Conservation (phyloP, 2,113 vertebrate species). For the Poeciliopsis prolifica region DNA sequence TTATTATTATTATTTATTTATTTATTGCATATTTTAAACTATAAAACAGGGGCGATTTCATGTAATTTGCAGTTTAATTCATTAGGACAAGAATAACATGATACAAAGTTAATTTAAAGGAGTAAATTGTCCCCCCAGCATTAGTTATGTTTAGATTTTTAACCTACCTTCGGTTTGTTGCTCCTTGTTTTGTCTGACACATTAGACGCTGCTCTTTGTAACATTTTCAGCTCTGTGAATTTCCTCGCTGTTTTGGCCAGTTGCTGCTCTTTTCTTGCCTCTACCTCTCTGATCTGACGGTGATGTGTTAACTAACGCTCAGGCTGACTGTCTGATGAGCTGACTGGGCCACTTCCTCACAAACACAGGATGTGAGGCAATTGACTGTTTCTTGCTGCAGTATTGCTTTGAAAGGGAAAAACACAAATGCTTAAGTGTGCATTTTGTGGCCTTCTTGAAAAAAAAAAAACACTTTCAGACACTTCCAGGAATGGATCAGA, state of each 20-base stretch:
- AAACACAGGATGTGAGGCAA: conserved; percentile 81
- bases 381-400: conserved; percentile 45
- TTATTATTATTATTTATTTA: background rate
- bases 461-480: conserved; percentile 9
- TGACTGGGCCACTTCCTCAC: conserved; percentile 75
- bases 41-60: no score
- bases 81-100: background rate
- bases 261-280: conserved; percentile 16
- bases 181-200: conserved; percentile 79
- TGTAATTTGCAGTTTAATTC: no score
- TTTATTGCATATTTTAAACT: no score
- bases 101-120: background rate
- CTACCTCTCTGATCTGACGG: conserved; percentile 18
- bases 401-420: conserved; percentile 68
- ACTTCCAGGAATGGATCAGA: conserved; percentile 61
- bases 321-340: conserved; percentile 18
- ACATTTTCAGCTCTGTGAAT: conserved; percentile 65
- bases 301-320: conserved; percentile 38
- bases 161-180: conserved; percentile 81
- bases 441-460: conserved; percentile 50
- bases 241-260: background rate
- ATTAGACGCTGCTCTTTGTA: conserved; percentile 79
- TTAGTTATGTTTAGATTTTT: background rate
- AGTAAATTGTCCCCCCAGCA: background rate
- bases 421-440: conserved; percentile 68